These are phyloP conservation scores for Hippocampus zosterae DNA, from an alignment of 2,113 vertebrate genomes.

Conservation along the genomic window DNA sequence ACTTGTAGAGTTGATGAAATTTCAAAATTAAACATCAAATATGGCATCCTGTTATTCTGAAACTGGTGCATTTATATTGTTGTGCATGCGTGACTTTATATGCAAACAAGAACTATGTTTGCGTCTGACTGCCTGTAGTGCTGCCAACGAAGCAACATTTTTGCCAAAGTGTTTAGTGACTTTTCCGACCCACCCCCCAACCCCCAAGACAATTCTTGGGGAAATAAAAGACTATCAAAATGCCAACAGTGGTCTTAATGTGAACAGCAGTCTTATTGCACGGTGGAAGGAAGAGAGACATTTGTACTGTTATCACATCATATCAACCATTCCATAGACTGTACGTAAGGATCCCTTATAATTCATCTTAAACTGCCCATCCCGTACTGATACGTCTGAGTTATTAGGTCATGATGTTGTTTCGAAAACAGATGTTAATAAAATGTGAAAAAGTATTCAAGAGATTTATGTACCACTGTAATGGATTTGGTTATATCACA, in stretches of 20 bases:
- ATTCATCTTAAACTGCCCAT: background rate
- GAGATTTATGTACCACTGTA: background rate
- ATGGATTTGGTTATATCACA: background rate
- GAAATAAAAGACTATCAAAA: too few species aligned
- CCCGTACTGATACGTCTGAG: conserved; percentile 3
- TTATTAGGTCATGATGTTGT: conserved; percentile 7
- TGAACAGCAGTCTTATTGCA: background rate
- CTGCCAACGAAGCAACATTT: background rate
- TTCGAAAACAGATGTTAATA: conserved; percentile 25
- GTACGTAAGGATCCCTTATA: background rate
- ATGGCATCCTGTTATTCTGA: background rate
- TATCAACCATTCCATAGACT: too few species aligned
- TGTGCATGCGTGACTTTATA: too few species aligned
- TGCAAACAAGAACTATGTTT: background rate
- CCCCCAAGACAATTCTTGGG: too few species aligned
- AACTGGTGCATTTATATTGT: background rate
- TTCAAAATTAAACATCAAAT: background rate
- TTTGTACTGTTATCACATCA: too few species aligned
- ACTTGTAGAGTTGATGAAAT: background rate
- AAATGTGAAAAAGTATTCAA: background rate
- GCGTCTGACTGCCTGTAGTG: background rate
- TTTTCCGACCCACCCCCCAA: too few species aligned
- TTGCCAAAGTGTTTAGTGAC: too few species aligned
- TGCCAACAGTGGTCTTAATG: background rate
- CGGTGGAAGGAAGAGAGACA: too few species aligned